phyloP scores from a whole-genome alignment of 2,797 vertebrate species.

The Silurus lanzhouensis region DNA sequence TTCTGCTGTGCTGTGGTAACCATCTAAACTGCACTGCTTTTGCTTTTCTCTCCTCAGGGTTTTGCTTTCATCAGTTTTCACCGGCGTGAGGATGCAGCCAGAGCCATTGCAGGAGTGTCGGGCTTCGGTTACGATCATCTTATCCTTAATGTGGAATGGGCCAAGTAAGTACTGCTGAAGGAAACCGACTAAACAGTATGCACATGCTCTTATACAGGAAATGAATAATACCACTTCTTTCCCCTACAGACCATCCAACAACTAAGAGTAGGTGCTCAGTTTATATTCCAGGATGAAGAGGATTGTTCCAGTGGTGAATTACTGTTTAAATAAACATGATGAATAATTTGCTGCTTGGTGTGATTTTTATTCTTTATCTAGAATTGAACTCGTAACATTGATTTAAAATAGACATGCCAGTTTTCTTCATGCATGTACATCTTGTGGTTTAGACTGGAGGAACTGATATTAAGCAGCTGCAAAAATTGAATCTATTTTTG shows the following conservation, averaged over 20 bases:
- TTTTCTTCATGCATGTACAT: not conserved
- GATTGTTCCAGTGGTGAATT: slow-evolving; percentile 55
- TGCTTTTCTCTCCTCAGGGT: slow-evolving; percentile 71
- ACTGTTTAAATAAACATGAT: slow-evolving; percentile 64
- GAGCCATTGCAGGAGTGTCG: slow-evolving; percentile 91
- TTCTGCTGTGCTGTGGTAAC: not conserved
- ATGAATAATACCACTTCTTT: not conserved
- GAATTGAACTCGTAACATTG: not conserved
- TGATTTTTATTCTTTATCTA: not conserved
- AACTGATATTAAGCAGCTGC: no score
- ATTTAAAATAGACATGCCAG: no score
- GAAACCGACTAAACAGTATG: not conserved
- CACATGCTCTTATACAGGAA: not conserved
- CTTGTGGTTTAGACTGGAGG: not conserved
- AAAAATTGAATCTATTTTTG: not conserved
- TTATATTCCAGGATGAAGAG: slow-evolving; percentile 55
- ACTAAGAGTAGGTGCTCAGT: slow-evolving; percentile 65
- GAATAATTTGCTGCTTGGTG: not conserved
- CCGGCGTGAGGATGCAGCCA: slow-evolving; percentile 89
- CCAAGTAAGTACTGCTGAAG: slow-evolving; percentile 81
- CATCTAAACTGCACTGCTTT: not conserved
- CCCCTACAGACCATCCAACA: slow-evolving; percentile 79
- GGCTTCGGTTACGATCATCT: slow-evolving; percentile 96
- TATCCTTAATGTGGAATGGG: slow-evolving; percentile 98
- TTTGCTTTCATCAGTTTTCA: slow-evolving; percentile 98